Conservation (phyloP, 2,113 vertebrate genomes). For the Nesoenas mayeri region DNA sequence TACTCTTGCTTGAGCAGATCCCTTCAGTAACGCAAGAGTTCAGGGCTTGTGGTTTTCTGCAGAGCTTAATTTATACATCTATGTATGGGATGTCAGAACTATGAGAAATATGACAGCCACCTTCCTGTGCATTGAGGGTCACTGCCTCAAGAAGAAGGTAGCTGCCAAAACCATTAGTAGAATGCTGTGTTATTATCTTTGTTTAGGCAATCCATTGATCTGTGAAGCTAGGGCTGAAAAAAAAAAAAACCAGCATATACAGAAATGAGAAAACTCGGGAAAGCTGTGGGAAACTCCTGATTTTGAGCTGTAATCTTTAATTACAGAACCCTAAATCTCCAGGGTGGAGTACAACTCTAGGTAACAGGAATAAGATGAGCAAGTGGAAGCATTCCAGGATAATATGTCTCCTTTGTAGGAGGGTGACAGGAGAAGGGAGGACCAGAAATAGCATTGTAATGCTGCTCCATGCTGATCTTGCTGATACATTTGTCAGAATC, state of each 20-base stretch:
- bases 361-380: neutral
- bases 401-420: neutral
- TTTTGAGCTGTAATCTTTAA: neutral
- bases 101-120: neutral
- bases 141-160: neutral
- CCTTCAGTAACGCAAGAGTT: neutral
- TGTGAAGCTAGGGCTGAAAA: neutral
- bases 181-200: neutral
- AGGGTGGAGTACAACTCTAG: neutral
- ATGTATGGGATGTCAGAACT: neutral
- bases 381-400: neutral
- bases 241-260: neutral
- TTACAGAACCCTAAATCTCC: neutral
- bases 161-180: neutral
- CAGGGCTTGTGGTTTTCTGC: neutral
- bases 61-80: neutral
- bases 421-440: neutral
- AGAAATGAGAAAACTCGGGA: neutral
- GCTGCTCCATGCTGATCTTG: neutral
- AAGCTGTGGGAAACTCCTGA: neutral
- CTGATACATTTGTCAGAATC: neutral
- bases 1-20: neutral
- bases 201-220: neutral
- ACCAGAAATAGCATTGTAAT: neutral
- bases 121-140: neutral